phyloP scores from a whole-genome alignment of 2,797 vertebrate genomes.

The Channallabes apus region DNA sequence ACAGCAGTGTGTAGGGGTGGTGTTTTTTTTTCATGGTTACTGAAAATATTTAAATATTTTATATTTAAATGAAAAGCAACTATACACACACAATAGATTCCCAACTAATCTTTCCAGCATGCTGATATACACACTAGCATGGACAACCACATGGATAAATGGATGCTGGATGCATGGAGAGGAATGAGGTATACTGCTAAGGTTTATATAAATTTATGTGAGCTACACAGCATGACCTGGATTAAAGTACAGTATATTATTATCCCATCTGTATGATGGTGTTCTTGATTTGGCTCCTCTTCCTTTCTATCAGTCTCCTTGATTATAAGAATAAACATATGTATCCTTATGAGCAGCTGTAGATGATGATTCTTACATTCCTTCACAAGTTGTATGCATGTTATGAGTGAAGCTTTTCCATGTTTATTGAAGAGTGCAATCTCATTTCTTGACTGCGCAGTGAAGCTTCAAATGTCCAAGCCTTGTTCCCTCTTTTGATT shows the following conservation, averaged over 20 bases:
- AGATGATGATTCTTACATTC: conserved; percentile 9
- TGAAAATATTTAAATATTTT: conserved; percentile 20
- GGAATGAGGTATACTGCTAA: conserved; percentile 27
- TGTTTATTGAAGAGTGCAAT: conserved; percentile 18
- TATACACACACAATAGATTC: conserved; percentile 24
- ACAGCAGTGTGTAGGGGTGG: not conserved
- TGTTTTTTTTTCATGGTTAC: not conserved
- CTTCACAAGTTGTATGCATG: conserved; percentile 11
- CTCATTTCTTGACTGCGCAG: conserved; percentile 3
- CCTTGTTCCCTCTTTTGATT: not conserved
- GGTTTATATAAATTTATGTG: not conserved
- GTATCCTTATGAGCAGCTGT: conserved; percentile 17
- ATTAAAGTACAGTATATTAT: conserved; percentile 23
- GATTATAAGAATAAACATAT: not conserved
- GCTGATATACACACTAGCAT: not conserved
- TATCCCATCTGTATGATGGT: not conserved
- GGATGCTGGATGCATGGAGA: conserved; percentile 1
- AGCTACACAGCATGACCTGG: conserved; percentile 13
- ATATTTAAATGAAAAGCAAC: conserved; percentile 11
- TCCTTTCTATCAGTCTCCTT: not conserved
- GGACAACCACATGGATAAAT: not conserved
- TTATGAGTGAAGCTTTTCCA: conserved; percentile 2
- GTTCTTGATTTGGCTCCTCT: conserved; percentile 23
- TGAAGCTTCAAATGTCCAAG: not conserved
- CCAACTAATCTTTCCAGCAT: conserved; percentile 5